Base-by-base conservation (phyloP, 2,888 invertebrate species). In the Masnerella sp. region DNA sequence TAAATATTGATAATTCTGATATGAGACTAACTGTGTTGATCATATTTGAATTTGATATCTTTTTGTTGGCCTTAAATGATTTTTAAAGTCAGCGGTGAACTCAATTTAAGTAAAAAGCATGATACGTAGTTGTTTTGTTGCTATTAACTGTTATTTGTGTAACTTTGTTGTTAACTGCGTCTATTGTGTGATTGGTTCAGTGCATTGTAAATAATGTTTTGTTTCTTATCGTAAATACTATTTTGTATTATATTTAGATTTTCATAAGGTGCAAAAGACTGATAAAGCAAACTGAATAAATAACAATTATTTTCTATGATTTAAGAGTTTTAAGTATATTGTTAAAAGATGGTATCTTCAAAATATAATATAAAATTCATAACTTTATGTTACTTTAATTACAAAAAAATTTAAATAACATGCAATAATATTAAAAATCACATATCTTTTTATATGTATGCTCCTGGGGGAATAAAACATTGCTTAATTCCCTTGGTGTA, bases 201-300 rank as follows among this genome's bases (percentile, higher is more conserved):
- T n/a, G n/a, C 18, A 30, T 11, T 59, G 38, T 47, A 59, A 8
- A 47, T 59, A 58, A 25, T 58, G 32, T 58, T 59, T 47, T 47
- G 47, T 47, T 59, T 38, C 11, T 5, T 11, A 47, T 43, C 7
- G 18, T 9, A 17, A 20, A 58, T 12, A 28, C 25, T 54, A 18
- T 42, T 56, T 52, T 43, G 42, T 58, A 45, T n/a, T n/a, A 45
- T 9, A 42, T 34, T 58, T 56, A 43, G 58, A 58, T 58, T 58
- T 47, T n/a, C n/a, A n/a, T 34, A 59, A 59, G 36, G 12, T 38
- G 36, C 12, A 59, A n/a, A 59, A 59, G 59, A 59, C 59, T 59
- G 59, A 59, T 28, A n/a, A n/a, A n/a, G 28, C 5, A 11, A 47
- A 36, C 8, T 17, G 17, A 32, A 1, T 7, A 5, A 25, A 38